Evolutionary conservation across 2,113 vertebrate genomes (phyloP), one percentile per base, ranked within the genome.

Genomic region (Solea solea): DNA sequence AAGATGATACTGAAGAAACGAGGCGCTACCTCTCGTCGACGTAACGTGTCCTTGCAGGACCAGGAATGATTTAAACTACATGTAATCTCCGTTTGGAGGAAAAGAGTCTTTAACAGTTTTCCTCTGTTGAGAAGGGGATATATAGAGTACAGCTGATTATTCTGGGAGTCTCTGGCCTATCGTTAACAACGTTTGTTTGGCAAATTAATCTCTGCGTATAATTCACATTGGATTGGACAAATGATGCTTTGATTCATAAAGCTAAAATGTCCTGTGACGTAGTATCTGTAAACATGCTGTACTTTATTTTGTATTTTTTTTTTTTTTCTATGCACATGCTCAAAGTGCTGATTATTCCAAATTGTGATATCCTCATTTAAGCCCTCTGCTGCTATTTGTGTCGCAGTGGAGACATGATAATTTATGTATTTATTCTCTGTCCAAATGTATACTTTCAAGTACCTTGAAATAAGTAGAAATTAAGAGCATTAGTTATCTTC

Each of bases 1-100:
- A 96, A 95, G 82, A 88, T 94, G 63, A 86, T 97, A 73, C 78
- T 97, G 91, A 96, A 96, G 88, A 96, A 93, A 84, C 92, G 95
- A 70, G 94, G 93, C 3, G 76, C 91, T 75, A 93, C 93, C 2
- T 88, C 90, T 63, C 90, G 94, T 65, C 93, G 93, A 13, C 93
- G 94, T 68, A 89, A 92, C 34, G 65, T 90, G 85, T 94, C 95
- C 93, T 94, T 90, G 80, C 94, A 94, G 93, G 93, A 95, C 93
- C 85, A 91, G 75, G 86, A 92, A 42, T 92, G 86, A 94, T 74
- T 81, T 63, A 90, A 91, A 94, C 86, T 90, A 83, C 65, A 86
- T 88, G 75, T 94, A 93, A 85, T 91, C 90, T 73, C 76, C 72
- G 45, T 78, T 88, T 89, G 48, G 59, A 84, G 79, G 84, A 82